phyloP scores from a whole-genome alignment of 2,113 vertebrate genomes.

The Xiphorhynchus elegans region DNA sequence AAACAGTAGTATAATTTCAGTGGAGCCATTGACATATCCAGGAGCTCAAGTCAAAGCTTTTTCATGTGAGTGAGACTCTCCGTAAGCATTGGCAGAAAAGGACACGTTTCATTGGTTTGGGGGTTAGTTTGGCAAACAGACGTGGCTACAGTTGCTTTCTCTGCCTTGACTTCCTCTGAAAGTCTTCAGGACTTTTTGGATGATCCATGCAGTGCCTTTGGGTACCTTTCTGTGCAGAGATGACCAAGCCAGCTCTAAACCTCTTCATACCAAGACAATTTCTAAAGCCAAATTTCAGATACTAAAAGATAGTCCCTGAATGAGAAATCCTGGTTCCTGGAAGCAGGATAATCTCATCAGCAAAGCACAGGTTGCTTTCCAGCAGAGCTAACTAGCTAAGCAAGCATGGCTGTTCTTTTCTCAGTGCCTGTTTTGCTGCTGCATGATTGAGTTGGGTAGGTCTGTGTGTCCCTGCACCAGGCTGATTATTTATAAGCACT shows the following conservation, averaged over 20 bases:
- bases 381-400: background rate
- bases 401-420: background rate
- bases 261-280: background rate
- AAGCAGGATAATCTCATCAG: background rate
- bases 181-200: background rate
- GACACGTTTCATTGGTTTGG: background rate
- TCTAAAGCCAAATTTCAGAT: background rate
- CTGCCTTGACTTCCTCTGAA: background rate
- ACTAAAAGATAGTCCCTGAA: background rate
- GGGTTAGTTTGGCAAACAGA: background rate
- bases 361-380: background rate
- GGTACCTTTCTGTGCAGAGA: background rate
- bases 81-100: background rate
- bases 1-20: conserved; percentile 47
- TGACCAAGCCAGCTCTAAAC: background rate
- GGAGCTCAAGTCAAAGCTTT: conserved; percentile 6
- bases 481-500: background rate
- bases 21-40: conserved; percentile 17
- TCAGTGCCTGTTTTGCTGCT: background rate
- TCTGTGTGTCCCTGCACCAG: background rate
- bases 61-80: background rate
- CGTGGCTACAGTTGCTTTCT: background rate
- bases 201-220: background rate
- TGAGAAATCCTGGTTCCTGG: conserved; percentile 1
- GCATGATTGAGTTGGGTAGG: background rate